Evolutionary conservation across 1,140 invertebrate genomes (phyloP).

Genomic region (Drosophila truncata): DNA sequence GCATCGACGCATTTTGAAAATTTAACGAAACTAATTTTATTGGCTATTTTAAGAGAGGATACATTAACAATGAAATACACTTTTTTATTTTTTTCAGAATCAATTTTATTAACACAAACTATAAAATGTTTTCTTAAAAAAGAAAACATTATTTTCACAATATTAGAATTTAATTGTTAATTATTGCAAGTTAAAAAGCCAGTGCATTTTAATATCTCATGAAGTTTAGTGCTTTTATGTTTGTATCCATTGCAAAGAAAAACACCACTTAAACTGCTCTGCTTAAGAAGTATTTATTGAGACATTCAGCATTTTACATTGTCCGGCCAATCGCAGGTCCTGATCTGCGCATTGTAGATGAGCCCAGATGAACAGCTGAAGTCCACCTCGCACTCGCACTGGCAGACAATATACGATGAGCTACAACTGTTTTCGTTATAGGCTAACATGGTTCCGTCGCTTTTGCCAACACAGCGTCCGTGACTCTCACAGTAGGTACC

Average conservation of each 20-base stretch:
- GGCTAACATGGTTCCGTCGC: conserved; percentile 40
- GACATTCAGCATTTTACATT: conserved; percentile 39
- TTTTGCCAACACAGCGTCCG: conserved; percentile 42
- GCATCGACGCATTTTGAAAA: too few relatives aligned
- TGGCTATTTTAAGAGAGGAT: too few relatives aligned
- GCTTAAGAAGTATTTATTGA: conserved; percentile 36
- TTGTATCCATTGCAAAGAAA: background rate
- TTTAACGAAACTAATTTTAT: too few relatives aligned
- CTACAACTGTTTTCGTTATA: conserved; percentile 3
- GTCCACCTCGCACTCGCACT: conserved; percentile 66
- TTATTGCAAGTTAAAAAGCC: background rate
- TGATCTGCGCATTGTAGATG: conserved; percentile 4
- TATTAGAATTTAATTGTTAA: background rate
- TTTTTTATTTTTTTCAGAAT: background rate
- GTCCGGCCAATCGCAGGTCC: conserved; percentile 52
- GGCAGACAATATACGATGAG: conserved; percentile 51
- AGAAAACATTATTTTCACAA: too few relatives aligned
- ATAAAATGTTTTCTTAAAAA: too few relatives aligned
- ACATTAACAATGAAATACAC: background rate
- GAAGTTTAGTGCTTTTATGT: too few relatives aligned
- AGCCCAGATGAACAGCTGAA: conserved; percentile 32
- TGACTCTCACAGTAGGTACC: conserved; percentile 59
- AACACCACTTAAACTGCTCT: background rate
- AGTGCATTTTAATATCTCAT: background rate
- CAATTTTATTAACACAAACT: background rate